These are phyloP conservation scores for Neosilurus hyrtlii DNA, from an alignment of 2,797 vertebrate species.

Conservation along the genomic window DNA sequence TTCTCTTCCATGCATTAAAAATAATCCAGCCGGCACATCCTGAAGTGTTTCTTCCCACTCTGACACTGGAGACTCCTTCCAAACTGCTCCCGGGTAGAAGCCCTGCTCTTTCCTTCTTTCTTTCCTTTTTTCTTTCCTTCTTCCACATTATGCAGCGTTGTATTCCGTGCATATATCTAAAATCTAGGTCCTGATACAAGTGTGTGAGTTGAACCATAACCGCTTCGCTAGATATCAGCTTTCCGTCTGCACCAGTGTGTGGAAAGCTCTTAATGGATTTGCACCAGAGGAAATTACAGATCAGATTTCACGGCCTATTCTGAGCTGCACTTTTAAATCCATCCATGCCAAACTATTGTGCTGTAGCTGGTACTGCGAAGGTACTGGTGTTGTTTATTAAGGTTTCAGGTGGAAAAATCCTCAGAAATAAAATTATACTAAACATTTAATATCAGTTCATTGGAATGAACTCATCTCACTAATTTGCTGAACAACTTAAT, in stretches of 20 bases:
- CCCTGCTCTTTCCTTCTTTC: neutral
- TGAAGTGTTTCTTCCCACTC: neutral
- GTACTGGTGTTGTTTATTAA: neutral
- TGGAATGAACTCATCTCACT: too few species aligned
- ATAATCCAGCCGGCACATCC: neutral
- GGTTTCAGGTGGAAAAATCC: neutral
- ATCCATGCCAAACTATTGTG: neutral
- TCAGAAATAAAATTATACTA: neutral
- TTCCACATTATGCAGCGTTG: neutral
- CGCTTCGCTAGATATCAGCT: neutral
- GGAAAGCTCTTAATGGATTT: slow-evolving; percentile 13
- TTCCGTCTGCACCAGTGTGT: neutral
- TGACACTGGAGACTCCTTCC: neutral
- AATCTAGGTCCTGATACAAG: neutral
- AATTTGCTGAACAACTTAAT: too few species aligned
- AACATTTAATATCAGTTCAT: too few species aligned
- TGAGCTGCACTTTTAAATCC: neutral
- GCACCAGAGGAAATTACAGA: slow-evolving; percentile 17
- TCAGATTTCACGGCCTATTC: slow-evolving; percentile 10
- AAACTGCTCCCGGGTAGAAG: too few species aligned
- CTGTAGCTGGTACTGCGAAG: neutral
- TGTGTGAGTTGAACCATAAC: neutral
- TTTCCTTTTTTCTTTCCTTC: too few species aligned
- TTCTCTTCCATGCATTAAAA: neutral
- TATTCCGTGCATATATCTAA: neutral